Evolutionary conservation across 2,888 invertebrate species (phyloP), one percentile per base, ranked within the genome.

Genomic region (Pristionchus entomophagus): DNA sequence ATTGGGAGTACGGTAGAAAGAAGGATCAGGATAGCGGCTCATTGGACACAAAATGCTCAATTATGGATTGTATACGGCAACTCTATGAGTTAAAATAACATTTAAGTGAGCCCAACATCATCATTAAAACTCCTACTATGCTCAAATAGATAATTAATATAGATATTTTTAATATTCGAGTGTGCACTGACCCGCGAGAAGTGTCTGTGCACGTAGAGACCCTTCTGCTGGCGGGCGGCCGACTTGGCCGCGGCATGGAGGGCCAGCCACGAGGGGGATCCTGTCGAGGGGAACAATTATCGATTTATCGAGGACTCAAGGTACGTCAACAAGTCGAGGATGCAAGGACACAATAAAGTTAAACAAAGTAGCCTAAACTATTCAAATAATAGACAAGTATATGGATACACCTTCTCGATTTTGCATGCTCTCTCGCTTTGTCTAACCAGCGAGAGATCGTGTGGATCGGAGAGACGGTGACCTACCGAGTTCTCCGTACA

Each of bases 181-280:
- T n/a, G n/a, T n/a, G n/a, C n/a, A n/a, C 83, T 45, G 10, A 96
- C 96, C 95, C 96, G 96, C 0, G 97, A 95, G 95, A 96, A 97
- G 95, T 98, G 97, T 62, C 99, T 95, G 65, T 97, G 95, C 86
- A 98, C 95, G 94, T 98, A 99, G 93, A 96, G 96, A 14, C 98
- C 95, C 88, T 95, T 95, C 73, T 96, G 96, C 35, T 94, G 94
- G 87, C 96, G 95, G 4, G 96, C 96, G 93, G 96, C 95, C 62
- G 95, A 94, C 90, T 96, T 95, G 38, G 99, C 94, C 88, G 96
- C 95, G 80, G 95, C 94, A 94, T 99, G 97, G 93, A 97, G 96
- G 38, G 95, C 93, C 53, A 56, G 45, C 86, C 87, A 59, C 77
- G 77, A 87, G 10, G 88, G 77, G 14, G 87, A 88, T 0, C 87